These are phyloP conservation scores for Tamandua tetradactyla DNA, from an alignment of 2,797 vertebrate genomes.

Conservation along the genomic window DNA sequence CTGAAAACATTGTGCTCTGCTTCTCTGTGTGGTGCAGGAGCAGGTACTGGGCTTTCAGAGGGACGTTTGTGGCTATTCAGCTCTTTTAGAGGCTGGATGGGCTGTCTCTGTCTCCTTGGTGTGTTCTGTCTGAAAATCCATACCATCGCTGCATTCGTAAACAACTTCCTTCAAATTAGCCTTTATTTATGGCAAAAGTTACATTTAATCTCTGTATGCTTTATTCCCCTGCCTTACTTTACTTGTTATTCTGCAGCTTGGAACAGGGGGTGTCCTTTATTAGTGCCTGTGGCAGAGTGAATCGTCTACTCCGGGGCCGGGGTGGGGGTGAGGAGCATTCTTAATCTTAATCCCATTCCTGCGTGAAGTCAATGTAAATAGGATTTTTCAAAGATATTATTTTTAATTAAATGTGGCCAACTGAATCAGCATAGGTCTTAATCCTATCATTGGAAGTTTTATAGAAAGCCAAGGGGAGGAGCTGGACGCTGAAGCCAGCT, in stretches of 20 bases:
- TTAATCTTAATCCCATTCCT: too few species aligned
- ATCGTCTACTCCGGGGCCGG: too few species aligned
- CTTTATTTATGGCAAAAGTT: neutral
- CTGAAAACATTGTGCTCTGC: neutral
- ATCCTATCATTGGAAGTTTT: too few species aligned
- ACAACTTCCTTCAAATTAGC: neutral
- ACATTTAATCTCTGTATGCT: neutral
- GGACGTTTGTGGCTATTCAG: rapidly evolving
- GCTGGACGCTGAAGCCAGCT: too few species aligned
- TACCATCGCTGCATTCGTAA: neutral
- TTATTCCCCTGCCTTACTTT: neutral
- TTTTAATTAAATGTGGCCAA: too few species aligned
- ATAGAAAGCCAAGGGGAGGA: too few species aligned
- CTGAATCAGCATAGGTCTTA: too few species aligned
- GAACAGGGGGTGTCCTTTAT: neutral
- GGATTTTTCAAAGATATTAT: too few species aligned
- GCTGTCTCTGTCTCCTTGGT: neutral
- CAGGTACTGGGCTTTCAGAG: neutral
- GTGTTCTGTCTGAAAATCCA: neutral
- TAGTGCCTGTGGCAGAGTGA: too few species aligned
- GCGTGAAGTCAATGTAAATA: too few species aligned
- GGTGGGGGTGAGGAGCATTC: too few species aligned
- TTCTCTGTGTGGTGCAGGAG: neutral
- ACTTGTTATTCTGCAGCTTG: neutral
- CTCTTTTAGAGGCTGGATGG: neutral